Percentiles rank a stretch among this genome's conserved stretches.
Evolutionary conservation across 2,113 vertebrate genomes (phyloP).

Genomic region (Cyprinodon variegatus): DNA sequence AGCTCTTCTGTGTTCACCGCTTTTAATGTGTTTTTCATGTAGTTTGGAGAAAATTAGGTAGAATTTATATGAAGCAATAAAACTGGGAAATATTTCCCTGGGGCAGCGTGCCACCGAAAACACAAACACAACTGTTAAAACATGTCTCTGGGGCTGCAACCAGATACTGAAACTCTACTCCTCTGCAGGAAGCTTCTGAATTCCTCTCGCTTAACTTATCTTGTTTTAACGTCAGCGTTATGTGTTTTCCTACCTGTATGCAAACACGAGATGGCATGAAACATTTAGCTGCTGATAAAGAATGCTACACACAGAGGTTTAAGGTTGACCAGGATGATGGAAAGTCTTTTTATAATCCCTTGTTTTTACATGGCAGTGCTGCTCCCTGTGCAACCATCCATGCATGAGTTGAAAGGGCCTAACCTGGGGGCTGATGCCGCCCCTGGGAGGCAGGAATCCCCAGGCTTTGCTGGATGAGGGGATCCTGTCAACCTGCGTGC

Average conservation of each 20-base stretch:
- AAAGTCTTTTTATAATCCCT: conserved; percentile 58
- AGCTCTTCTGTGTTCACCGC: neutral
- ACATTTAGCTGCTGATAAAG: conserved; percentile 45
- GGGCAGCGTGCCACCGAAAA: conserved; percentile 72
- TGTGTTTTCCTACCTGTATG: conserved; percentile 47
- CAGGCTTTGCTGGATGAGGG: conserved; percentile 33
- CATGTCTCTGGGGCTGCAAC: conserved; percentile 69
- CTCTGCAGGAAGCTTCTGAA: conserved; percentile 50
- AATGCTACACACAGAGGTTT: conserved; percentile 51
- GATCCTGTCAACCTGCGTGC: conserved; percentile 54
- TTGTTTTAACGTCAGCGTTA: conserved; percentile 41
- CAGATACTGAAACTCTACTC: conserved; percentile 58
- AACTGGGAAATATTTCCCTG: conserved; percentile 68
- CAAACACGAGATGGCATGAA: conserved; percentile 21
- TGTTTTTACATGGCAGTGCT: conserved; percentile 60
- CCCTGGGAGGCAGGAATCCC: conserved; percentile 61
- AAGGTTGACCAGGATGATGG: conserved; percentile 58
- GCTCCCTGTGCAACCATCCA: conserved; percentile 70
- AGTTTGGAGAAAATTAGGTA: conserved; percentile 68
- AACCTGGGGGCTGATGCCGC: conserved; percentile 35
- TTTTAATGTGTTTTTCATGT: conserved; percentile 65
- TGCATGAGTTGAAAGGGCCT: conserved; percentile 62
- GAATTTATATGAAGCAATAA: conserved; percentile 79
- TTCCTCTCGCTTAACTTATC: conserved; percentile 43
- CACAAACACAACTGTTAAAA: conserved; percentile 79